A percentile compares a stretch with the other conserved stretches of the same genome.
Evolutionary conservation across 2,797 vertebrate genomes (phyloP).

Genomic region (Podarcis lilfordi): DNA sequence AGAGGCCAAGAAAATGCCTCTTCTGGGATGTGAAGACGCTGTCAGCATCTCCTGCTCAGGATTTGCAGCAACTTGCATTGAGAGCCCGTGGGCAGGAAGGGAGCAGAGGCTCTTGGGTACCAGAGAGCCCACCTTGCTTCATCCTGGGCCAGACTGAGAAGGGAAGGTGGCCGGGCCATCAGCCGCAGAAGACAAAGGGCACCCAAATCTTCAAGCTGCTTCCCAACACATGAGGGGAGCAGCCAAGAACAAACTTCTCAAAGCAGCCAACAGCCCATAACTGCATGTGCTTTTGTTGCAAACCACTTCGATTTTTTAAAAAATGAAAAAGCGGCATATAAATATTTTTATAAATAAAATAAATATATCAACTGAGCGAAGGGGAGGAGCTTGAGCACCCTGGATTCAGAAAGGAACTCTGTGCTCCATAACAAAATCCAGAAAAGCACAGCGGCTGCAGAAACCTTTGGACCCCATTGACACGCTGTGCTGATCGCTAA

Average conservation of each 20-base stretch:
- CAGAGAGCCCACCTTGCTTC: neutral
- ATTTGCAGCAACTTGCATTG: too few species aligned
- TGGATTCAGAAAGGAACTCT: neutral
- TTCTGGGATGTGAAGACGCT: too few species aligned
- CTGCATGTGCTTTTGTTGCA: too few species aligned
- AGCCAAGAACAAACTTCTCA: too few species aligned
- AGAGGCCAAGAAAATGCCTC: too few species aligned
- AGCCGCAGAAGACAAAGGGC: neutral
- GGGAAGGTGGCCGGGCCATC: neutral
- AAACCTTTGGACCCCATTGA: neutral
- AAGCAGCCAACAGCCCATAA: too few species aligned
- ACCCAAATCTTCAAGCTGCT: too few species aligned
- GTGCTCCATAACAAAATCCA: neutral
- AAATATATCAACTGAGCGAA: neutral
- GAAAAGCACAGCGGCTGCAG: neutral
- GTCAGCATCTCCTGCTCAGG: too few species aligned
- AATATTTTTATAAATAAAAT: too few species aligned
- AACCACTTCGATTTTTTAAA: too few species aligned
- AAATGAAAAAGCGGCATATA: too few species aligned
- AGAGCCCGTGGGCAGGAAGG: neutral
- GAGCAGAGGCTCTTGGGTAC: neutral
- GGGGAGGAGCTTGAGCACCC: neutral
- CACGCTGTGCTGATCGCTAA: neutral
- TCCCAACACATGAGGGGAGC: too few species aligned
- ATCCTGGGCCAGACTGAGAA: neutral